Conservation (phyloP, 2,888 invertebrate species). For the Drosophila recens region DNA sequence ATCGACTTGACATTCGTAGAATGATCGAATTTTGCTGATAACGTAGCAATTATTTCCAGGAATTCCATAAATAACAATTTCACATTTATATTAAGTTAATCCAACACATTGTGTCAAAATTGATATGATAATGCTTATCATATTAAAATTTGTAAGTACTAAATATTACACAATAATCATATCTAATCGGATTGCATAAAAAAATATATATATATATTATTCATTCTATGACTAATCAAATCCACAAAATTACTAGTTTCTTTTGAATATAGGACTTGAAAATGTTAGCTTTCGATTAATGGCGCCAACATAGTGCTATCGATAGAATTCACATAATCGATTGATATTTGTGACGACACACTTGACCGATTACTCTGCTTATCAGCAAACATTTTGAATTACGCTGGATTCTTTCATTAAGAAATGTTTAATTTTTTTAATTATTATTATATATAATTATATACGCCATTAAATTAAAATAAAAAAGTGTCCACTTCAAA, state of each 20-base stretch:
- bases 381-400: not conserved
- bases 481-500: not conserved
- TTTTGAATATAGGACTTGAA: not conserved
- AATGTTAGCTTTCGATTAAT: not conserved
- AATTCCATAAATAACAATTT: not conserved
- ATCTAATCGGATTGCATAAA: not conserved
- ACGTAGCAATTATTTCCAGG: not conserved
- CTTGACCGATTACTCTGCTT: not conserved
- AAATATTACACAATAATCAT: conserved; percentile 3
- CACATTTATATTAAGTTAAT: not conserved
- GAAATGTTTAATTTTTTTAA: too few relatives aligned
- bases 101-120: not conserved
- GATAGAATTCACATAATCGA: not conserved
- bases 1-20: not conserved
- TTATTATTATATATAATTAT: too few relatives aligned
- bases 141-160: conserved; percentile 1
- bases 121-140: not conserved
- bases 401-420: not conserved
- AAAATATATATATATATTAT: not conserved
- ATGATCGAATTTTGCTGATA: not conserved
- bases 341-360: not conserved
- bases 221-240: not conserved
- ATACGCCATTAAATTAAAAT: not conserved
- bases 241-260: not conserved
- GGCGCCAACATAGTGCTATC: conserved; percentile 4